Conservation (phyloP, 2,113 vertebrate species). For the Aspidoscelis tigris region DNA sequence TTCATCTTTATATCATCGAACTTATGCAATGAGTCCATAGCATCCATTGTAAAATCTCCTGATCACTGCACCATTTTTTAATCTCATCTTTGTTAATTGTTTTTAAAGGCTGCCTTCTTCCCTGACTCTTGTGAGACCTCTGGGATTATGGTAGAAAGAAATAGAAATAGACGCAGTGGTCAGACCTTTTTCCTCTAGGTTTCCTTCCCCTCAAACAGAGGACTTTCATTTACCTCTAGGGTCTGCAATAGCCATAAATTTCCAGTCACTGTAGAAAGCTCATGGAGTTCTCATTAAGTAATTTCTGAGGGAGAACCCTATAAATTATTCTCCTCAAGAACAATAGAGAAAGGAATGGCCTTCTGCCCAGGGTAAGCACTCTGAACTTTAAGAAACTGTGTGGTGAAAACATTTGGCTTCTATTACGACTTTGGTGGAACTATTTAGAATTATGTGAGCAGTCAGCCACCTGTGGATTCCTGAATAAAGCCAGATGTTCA, state of each 20-base stretch:
- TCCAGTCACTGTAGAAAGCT: neutral
- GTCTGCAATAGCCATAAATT: neutral
- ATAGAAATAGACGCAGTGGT: neutral
- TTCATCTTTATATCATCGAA: neutral
- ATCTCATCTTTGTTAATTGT: neutral
- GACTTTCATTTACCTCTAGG: neutral
- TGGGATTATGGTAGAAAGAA: neutral
- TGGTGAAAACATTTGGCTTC: slow-evolving; percentile 19
- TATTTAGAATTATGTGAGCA: neutral
- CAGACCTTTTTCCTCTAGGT: neutral
- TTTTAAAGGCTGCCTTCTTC: neutral
- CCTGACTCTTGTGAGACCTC: neutral
- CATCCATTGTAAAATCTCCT: neutral
- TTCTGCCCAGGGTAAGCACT: neutral
- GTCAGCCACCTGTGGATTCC: slow-evolving; percentile 12
- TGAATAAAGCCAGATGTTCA: slow-evolving; percentile 22
- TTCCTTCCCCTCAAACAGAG: neutral
- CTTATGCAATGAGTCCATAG: neutral
- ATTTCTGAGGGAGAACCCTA: neutral
- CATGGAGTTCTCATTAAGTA: neutral
- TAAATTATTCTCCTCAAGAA: neutral
- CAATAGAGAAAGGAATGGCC: neutral
- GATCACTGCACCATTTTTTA: neutral
- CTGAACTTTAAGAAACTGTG: slow-evolving; percentile 1
- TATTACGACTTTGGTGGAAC: slow-evolving; percentile 18